Conservation (phyloP, 2,888 invertebrate species). For the Omphaloscelis lunosa region DNA sequence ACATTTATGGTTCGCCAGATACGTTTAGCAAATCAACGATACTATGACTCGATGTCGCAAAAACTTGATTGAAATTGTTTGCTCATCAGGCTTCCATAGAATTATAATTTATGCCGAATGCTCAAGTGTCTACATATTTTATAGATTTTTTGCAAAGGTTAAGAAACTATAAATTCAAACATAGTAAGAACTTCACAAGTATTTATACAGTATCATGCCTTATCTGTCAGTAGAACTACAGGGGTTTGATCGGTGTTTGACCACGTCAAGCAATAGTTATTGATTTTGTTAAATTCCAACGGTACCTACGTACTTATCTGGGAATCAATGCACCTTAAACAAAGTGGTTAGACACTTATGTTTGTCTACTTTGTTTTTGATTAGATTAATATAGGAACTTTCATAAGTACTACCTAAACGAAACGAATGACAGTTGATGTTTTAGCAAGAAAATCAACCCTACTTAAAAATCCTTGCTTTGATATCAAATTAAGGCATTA, state of each 20-base stretch:
- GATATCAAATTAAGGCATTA: too few relatives aligned
- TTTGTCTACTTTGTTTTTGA: neutral
- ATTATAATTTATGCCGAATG: conserved; percentile 22
- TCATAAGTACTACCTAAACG: neutral
- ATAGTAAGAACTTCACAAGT: conserved; percentile 1
- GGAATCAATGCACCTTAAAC: conserved; percentile 21
- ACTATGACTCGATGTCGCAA: neutral
- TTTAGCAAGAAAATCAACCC: neutral
- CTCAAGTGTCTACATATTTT: conserved; percentile 2
- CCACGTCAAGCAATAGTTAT: conserved; percentile 29
- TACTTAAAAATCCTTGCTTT: neutral
- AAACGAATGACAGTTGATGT: too few relatives aligned
- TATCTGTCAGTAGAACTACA: conserved; percentile 20
- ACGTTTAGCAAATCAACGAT: neutral
- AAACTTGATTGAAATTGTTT: conserved; percentile 18
- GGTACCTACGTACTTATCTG: conserved; percentile 1
- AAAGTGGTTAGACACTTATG: neutral
- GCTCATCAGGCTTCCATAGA: neutral
- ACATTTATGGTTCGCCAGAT: neutral
- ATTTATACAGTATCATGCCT: conserved; percentile 18
- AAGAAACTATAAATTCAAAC: conserved; percentile 35
- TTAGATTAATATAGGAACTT: conserved; percentile 8
- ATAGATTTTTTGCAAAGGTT: conserved; percentile 42
- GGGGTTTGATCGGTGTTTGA: conserved; percentile 20
- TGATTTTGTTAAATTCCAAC: conserved; percentile 29